Evolutionary conservation across 2,888 invertebrate genomes (phyloP).

Genomic region (Agrilus mali): DNA sequence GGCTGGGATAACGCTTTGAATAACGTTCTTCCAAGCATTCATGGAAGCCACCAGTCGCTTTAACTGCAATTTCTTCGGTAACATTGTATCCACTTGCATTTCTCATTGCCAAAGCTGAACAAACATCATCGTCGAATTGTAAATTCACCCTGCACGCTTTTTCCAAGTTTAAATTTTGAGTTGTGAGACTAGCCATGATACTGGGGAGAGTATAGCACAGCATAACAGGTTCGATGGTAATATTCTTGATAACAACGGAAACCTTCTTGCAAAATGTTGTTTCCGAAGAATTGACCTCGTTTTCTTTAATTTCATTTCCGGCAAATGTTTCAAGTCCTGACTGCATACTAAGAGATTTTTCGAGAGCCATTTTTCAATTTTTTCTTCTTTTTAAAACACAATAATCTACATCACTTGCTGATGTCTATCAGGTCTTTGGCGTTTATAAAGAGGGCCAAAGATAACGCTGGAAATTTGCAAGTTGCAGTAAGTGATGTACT

Average conservation of each 20-base stretch:
- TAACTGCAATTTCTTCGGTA: constrained; percentile 32
- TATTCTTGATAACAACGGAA: neutral
- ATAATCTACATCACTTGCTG: too few species aligned
- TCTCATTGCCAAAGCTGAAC: constrained; percentile 57
- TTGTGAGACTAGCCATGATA: constrained; percentile 51
- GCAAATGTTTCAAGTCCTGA: constrained; percentile 28
- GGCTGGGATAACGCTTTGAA: constrained; percentile 42
- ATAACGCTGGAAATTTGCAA: neutral
- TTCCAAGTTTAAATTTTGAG: constrained; percentile 69
- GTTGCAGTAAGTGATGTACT: neutral
- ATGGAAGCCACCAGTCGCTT: constrained; percentile 27
- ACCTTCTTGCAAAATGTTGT: constrained; percentile 37
- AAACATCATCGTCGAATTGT: constrained; percentile 51
- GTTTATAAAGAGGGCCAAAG: neutral
- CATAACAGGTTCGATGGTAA: constrained; percentile 51
- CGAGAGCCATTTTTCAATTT: constrained; percentile 21
- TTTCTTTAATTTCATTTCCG: constrained; percentile 20
- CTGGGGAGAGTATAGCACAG: constrained; percentile 49
- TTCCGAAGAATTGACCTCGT: constrained; percentile 40
- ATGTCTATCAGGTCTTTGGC: neutral
- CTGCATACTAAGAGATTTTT: constrained; percentile 27
- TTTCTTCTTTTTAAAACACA: too few species aligned
- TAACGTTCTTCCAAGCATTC: constrained; percentile 41
- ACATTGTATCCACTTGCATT: constrained; percentile 53
- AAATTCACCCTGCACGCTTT: constrained; percentile 74